Conservation (phyloP, 2,888 invertebrate species). For the Tachystola acroxantha region DNA sequence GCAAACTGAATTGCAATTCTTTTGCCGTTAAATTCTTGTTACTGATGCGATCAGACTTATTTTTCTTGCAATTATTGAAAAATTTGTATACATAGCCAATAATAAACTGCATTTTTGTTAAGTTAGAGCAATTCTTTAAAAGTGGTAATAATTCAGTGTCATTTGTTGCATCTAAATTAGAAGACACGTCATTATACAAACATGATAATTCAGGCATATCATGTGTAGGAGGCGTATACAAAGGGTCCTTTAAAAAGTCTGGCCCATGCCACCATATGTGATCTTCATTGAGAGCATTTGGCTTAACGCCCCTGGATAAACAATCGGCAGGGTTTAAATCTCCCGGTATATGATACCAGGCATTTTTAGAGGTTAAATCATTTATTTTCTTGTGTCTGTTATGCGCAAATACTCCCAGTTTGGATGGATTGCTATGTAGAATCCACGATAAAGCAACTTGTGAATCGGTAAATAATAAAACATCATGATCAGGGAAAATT, state of each 20-base stretch:
- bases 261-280: conserved; percentile 2
- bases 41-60: too few species aligned
- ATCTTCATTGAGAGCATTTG: background rate
- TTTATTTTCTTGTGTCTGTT: conserved; percentile 11
- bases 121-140: background rate
- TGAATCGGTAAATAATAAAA: conserved; percentile 12
- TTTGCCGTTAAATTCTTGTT: too few species aligned
- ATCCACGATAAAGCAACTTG: conserved; percentile 12
- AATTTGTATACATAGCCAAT: background rate
- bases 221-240: background rate
- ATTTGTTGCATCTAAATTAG: background rate
- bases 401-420: conserved; percentile 9
- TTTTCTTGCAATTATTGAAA: background rate
- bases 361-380: background rate
- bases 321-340: background rate
- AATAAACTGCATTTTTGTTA: background rate
- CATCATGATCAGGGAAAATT: too few species aligned
- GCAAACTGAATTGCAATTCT: too few species aligned
- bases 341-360: background rate
- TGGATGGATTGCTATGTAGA: conserved; percentile 1
- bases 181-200: background rate
- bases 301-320: background rate
- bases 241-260: background rate
- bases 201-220: background rate
- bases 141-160: background rate